A percentile compares a stretch with the other conserved stretches of the same genome.
Conservation (phyloP, 1,140 invertebrate genomes). For the Drosophila kohkoa region DNA sequence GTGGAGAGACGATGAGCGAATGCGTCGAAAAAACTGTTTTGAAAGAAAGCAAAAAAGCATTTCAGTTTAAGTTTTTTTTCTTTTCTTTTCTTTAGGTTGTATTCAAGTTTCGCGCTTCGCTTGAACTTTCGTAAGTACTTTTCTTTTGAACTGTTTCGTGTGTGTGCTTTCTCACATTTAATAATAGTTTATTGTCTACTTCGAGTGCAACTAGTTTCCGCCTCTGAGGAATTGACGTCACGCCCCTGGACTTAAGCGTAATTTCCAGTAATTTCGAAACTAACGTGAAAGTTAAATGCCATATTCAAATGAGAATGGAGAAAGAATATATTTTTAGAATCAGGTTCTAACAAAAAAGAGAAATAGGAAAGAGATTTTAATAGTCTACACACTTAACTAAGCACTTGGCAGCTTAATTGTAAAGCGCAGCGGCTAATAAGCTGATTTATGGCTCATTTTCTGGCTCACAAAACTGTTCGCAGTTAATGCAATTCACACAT, state of each 20-base stretch:
- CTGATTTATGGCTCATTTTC: conserved; percentile 16
- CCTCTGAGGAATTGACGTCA: not conserved
- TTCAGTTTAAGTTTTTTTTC: conserved; percentile 7
- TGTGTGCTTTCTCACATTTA: conserved; percentile 23
- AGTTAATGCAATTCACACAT: conserved; percentile 15
- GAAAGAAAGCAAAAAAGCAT: conserved; percentile 22
- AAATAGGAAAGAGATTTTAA: not conserved
- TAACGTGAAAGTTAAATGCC: not conserved
- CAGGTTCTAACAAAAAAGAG: too few relatives aligned
- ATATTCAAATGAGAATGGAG: not conserved
- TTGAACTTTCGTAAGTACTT: conserved; percentile 28
- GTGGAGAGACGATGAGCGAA: conserved; percentile 29
- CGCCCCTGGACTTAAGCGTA: not conserved
- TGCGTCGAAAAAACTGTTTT: conserved; percentile 26
- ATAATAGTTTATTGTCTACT: not conserved
- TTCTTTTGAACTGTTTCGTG: conserved; percentile 32
- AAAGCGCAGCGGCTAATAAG: not conserved
- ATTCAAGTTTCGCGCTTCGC: conserved; percentile 6
- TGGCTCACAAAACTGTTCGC: conserved; percentile 3
- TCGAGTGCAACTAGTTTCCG: not conserved
- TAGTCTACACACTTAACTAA: too few relatives aligned
- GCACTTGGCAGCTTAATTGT: too few relatives aligned
- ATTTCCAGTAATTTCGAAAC: not conserved
- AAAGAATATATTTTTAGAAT: too few relatives aligned
- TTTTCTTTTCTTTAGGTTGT: not conserved